phyloP scores from a whole-genome alignment of 2,888 invertebrate genomes.

The Dermolepida albohirtum region DNA sequence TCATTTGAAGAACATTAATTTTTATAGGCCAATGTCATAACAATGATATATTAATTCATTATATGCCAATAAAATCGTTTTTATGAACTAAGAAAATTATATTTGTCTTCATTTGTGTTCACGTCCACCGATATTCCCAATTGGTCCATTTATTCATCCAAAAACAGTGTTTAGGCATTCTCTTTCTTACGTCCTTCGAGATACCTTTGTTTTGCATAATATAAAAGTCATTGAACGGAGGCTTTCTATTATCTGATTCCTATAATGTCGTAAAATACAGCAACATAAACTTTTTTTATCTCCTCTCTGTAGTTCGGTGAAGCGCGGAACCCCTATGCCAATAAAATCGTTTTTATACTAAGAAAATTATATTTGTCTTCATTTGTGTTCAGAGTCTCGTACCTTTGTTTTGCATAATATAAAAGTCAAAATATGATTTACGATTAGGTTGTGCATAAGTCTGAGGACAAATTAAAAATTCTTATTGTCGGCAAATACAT shows the following conservation, averaged over 20 bases:
- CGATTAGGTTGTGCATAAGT: constrained; percentile 24
- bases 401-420: too few species aligned
- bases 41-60: constrained; percentile 31
- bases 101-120: constrained; percentile 5
- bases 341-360: constrained; percentile 25
- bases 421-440: constrained; percentile 39
- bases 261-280: constrained; percentile 37
- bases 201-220: constrained; percentile 39
- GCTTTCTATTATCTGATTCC: constrained; percentile 39
- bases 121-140: constrained; percentile 14
- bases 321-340: constrained; percentile 10
- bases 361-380: constrained; percentile 18
- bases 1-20: constrained; percentile 2
- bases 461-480: constrained; percentile 35
- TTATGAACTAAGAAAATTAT: constrained; percentile 22
- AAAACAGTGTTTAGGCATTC: constrained; percentile 1
- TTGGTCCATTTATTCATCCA: constrained; percentile 22
- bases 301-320: constrained; percentile 22
- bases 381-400: constrained; percentile 20
- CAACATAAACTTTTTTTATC: constrained; percentile 36
- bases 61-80: constrained; percentile 18
- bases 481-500: neutral
- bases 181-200: constrained; percentile 9
- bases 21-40: constrained; percentile 11
- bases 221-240: constrained; percentile 38